phyloP scores from a whole-genome alignment of 2,888 invertebrate species.

The Julus scanicus region DNA sequence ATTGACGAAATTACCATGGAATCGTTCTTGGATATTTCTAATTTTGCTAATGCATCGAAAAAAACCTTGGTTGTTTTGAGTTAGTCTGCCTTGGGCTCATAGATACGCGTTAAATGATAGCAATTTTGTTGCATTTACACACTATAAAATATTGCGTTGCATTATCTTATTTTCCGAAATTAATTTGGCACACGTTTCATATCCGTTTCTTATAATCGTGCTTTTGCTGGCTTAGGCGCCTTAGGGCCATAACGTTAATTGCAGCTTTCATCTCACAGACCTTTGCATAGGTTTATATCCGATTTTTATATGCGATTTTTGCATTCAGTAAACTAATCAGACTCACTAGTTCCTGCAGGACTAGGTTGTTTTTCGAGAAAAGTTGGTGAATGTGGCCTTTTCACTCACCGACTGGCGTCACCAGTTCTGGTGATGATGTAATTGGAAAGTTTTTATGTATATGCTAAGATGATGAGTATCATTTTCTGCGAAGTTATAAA shows the following conservation, averaged over 20 bases:
- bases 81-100: background rate
- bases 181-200: slow-evolving; percentile 20
- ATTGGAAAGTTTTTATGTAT: background rate
- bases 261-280: background rate
- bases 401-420: background rate
- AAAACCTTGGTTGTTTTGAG: background rate
- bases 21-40: background rate
- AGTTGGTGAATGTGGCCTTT: background rate
- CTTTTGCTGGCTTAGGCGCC: background rate
- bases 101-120: slow-evolving; percentile 23
- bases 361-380: slow-evolving; percentile 23
- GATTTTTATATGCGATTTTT: slow-evolving; percentile 3
- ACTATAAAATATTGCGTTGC: background rate
- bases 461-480: background rate
- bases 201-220: background rate
- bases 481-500: background rate
- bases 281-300: slow-evolving; percentile 29
- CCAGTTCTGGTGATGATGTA: background rate
- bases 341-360: background rate
- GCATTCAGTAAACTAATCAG: background rate
- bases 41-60: slow-evolving; percentile 8
- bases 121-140: slow-evolving; percentile 9
- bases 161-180: slow-evolving; percentile 31
- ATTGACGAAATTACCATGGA: background rate
- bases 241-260: slow-evolving; percentile 24